phyloP scores from a whole-genome alignment of 2,797 vertebrate genomes.

The Rhinoraja longicauda region DNA sequence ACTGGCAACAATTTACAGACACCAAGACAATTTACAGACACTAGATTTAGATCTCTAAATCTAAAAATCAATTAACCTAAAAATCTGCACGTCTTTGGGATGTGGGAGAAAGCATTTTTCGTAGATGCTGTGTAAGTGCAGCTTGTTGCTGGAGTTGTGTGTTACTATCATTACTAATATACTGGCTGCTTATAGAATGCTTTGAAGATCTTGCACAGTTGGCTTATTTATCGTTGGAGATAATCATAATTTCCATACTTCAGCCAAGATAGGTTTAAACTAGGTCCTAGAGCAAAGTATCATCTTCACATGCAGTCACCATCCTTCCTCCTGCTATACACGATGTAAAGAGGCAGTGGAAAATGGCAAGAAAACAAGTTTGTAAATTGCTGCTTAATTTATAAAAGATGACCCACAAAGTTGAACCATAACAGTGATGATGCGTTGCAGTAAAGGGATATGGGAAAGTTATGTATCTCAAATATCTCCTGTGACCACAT shows the following conservation, averaged over 20 bases:
- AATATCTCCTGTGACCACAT: background rate
- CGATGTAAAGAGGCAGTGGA: background rate
- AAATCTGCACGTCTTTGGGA: too few relatives aligned
- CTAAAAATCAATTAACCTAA: too few relatives aligned
- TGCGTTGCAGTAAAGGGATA: background rate
- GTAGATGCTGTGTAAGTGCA: background rate
- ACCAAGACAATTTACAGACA: too few relatives aligned
- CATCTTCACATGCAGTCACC: background rate
- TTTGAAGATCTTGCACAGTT: background rate
- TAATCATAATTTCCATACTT: slow-evolving; percentile 5
- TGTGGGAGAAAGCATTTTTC: too few relatives aligned
- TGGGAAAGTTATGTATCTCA: slow-evolving; percentile 11
- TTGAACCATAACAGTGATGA: background rate
- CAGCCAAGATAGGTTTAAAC: background rate
- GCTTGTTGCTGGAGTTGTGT: background rate
- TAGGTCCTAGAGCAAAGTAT: background rate
- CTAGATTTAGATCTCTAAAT: too few relatives aligned
- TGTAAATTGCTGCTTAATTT: slow-evolving; percentile 16
- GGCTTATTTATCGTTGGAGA: background rate
- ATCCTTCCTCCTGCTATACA: background rate
- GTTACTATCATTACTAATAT: background rate
- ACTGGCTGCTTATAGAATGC: background rate
- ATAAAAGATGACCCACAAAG: background rate
- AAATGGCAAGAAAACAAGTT: background rate
- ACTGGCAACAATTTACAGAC: too few relatives aligned